Percentiles rank a stretch among this genome's conserved stretches.
These are phyloP conservation scores for Gobio gobio DNA, from an alignment of 2,113 vertebrate genomes.

Conservation along the genomic window DNA sequence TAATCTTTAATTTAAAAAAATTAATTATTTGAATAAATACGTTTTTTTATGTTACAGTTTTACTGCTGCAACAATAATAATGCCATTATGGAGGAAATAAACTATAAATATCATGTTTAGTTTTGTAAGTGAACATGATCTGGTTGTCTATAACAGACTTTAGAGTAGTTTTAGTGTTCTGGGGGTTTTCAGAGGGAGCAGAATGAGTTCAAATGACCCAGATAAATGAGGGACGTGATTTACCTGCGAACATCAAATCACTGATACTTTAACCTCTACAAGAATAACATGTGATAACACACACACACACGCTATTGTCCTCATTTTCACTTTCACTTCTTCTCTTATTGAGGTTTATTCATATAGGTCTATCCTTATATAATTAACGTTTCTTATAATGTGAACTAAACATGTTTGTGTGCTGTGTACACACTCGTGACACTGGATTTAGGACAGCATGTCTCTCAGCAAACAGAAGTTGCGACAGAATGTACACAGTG, in stretches of 20 bases:
- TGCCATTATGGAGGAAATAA: neutral
- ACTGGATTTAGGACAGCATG: slow-evolving; percentile 63
- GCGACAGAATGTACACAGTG: slow-evolving; percentile 62
- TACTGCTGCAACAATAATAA: neutral
- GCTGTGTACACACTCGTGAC: slow-evolving; percentile 59
- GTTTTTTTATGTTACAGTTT: neutral
- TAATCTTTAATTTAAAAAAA: no score
- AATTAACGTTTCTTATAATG: slow-evolving; percentile 46
- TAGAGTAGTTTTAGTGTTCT: neutral
- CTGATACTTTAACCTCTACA: neutral
- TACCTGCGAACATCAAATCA: neutral
- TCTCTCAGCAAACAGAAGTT: slow-evolving; percentile 73
- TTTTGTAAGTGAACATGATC: neutral
- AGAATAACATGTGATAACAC: neutral
- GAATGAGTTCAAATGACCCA: neutral
- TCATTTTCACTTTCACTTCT: neutral
- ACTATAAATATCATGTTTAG: neutral
- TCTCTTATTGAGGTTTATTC: neutral
- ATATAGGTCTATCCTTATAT: neutral
- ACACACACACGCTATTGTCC: neutral
- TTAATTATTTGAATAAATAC: no score
- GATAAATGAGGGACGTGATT: neutral
- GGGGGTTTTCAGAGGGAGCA: neutral
- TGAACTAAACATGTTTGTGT: neutral
- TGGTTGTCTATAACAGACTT: neutral